These are phyloP conservation scores for Brevimyrus niger DNA, from an alignment of 2,113 vertebrate genomes.

Conservation along the genomic window DNA sequence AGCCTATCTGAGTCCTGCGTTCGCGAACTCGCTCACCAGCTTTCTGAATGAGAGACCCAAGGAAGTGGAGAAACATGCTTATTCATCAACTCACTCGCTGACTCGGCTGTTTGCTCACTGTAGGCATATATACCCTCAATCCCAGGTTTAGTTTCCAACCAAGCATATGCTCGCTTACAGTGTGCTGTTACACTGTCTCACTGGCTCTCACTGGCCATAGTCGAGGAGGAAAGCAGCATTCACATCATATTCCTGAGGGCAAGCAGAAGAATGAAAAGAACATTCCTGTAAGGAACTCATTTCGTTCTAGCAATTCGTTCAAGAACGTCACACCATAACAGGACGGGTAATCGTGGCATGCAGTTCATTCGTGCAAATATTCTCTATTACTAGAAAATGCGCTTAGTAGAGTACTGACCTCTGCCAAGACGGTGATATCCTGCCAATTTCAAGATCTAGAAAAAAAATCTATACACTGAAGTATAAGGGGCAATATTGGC, in stretches of 20 bases:
- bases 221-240: neutral
- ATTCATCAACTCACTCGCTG: neutral
- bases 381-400: neutral
- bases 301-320: neutral
- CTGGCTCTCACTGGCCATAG: neutral
- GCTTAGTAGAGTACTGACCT: neutral
- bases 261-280: neutral
- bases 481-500: neutral
- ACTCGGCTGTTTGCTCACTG: neutral
- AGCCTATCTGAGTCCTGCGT: neutral
- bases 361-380: neutral
- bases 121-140: neutral
- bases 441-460: neutral
- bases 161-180: neutral
- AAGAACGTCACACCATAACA: neutral
- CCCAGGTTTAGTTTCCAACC: neutral
- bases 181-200: neutral
- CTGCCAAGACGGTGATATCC: neutral
- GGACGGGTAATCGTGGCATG: neutral
- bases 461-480: neutral
- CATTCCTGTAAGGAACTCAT: neutral
- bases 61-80: neutral
- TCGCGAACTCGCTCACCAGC: neutral
- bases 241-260: neutral
- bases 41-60: neutral